Conservation (phyloP, 2,888 invertebrate genomes). For the Eumacrocentrus americanus region DNA sequence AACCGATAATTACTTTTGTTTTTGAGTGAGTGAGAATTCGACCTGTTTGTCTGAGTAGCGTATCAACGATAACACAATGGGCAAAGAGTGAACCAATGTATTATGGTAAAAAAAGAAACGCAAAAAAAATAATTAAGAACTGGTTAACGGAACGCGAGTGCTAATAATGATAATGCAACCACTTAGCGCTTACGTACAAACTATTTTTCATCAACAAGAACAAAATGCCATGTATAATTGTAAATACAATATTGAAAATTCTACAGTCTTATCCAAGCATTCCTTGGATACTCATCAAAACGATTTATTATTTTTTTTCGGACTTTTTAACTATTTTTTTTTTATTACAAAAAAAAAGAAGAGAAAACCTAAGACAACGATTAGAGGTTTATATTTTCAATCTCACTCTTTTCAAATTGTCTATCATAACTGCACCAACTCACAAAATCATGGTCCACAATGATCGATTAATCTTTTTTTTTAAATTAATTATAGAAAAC, state of each 20-base stretch:
- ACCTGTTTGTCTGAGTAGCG: background rate
- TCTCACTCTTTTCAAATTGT: too few species aligned
- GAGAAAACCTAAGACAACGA: slow-evolving; percentile 32
- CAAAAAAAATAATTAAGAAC: slow-evolving; percentile 10
- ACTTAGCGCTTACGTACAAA: background rate
- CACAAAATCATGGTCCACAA: slow-evolving; percentile 13
- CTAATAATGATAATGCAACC: slow-evolving; percentile 11
- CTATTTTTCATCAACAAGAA: slow-evolving; percentile 15
- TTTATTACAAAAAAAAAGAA: slow-evolving; percentile 25
- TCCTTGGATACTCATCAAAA: too few species aligned
- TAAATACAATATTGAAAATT: slow-evolving; percentile 11
- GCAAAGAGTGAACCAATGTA: background rate
- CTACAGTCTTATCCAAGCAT: too few species aligned
- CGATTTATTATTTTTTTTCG: slow-evolving; percentile 22
- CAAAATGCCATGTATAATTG: slow-evolving; percentile 9
- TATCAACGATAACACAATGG: background rate
- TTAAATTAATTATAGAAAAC: slow-evolving; percentile 21
- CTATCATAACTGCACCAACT: slow-evolving; percentile 9
- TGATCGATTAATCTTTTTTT: background rate
- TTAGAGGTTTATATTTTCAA: slow-evolving; percentile 16
- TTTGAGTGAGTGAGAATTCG: background rate
- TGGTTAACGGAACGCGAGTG: slow-evolving; percentile 12
- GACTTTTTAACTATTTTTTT: slow-evolving; percentile 22
- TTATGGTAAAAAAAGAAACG: background rate
- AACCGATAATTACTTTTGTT: background rate